Percentiles rank a stretch among this genome's conserved stretches.
phyloP scores from a whole-genome alignment of 2,797 vertebrate species.

The Mallotus villosus region DNA sequence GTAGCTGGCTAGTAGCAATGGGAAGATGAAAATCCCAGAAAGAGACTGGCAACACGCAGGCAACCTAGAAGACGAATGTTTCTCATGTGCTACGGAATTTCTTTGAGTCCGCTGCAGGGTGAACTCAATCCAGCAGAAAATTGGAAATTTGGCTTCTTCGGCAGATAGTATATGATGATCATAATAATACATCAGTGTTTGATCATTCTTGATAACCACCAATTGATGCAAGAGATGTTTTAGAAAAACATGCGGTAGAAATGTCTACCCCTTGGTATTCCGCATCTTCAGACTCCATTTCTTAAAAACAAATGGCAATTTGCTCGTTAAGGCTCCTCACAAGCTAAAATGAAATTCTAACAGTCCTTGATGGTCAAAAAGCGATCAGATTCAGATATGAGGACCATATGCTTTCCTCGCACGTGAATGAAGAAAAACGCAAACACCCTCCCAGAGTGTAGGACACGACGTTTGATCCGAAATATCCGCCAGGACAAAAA shows the following conservation, averaged over 20 bases:
- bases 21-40: constrained; percentile 57
- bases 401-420: neutral
- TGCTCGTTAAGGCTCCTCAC: constrained; percentile 54
- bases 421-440: constrained; percentile 37
- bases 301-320: constrained; percentile 48
- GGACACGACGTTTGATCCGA: constrained; percentile 57
- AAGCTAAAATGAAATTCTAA: constrained; percentile 24
- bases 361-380: constrained; percentile 2
- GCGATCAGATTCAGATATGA: neutral
- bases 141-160: constrained; percentile 47
- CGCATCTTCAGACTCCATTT: constrained; percentile 89
- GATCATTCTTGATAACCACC: constrained; percentile 60
- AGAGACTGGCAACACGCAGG: constrained; percentile 46
- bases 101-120: constrained; percentile 17
- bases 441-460: constrained; percentile 29
- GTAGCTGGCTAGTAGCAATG: constrained; percentile 61
- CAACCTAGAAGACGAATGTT: constrained; percentile 55
- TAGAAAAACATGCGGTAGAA: constrained; percentile 53
- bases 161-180: constrained; percentile 10
- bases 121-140: constrained; percentile 33
- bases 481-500: constrained; percentile 62
- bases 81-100: constrained; percentile 38
- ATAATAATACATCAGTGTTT: constrained; percentile 58
- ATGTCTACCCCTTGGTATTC: constrained; percentile 71
- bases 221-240: constrained; percentile 29